Conservation (phyloP, 2,888 invertebrate genomes). For the Eutolmus rufibarbis region DNA sequence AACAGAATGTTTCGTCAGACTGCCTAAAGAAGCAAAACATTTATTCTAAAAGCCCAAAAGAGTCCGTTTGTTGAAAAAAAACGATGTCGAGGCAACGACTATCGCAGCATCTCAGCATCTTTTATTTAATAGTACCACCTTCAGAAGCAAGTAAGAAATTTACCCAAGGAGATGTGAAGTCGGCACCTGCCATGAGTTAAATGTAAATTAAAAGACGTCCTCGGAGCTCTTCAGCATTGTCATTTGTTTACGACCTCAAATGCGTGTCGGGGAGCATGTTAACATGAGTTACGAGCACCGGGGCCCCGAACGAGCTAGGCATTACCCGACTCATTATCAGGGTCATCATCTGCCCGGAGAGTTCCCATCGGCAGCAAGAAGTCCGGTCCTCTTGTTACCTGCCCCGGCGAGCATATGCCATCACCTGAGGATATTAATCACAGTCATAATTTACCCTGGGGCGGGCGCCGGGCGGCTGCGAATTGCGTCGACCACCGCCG, state of each 20-base stretch:
- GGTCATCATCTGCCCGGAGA: not conserved
- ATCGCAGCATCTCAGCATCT: not conserved
- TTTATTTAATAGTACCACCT: not conserved
- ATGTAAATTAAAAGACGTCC: not conserved
- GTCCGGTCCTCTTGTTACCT: not conserved
- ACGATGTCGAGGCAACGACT: not conserved
- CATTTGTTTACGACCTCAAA: not conserved
- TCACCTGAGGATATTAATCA: conserved; percentile 5
- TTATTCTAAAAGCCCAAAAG: not conserved
- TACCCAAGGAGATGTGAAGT: not conserved
- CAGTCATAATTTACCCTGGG: not conserved
- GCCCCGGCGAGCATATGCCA: not conserved
- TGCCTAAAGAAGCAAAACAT: not conserved
- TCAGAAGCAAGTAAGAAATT: not conserved
- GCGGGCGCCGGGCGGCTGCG: not conserved
- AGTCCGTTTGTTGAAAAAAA: not conserved
- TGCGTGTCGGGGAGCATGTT: conserved; percentile 1
- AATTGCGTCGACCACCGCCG: not conserved
- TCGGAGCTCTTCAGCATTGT: not conserved
- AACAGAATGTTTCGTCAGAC: not conserved
- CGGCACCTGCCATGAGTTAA: not conserved
- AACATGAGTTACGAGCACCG: not conserved
- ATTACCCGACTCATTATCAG: conserved; percentile 1
- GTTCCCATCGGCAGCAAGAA: not conserved
- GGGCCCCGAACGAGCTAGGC: not conserved